A percentile compares a stretch with the other conserved stretches of the same genome.
phyloP scores from a whole-genome alignment of 2,113 vertebrate genomes.

The Chaetops frenatus region DNA sequence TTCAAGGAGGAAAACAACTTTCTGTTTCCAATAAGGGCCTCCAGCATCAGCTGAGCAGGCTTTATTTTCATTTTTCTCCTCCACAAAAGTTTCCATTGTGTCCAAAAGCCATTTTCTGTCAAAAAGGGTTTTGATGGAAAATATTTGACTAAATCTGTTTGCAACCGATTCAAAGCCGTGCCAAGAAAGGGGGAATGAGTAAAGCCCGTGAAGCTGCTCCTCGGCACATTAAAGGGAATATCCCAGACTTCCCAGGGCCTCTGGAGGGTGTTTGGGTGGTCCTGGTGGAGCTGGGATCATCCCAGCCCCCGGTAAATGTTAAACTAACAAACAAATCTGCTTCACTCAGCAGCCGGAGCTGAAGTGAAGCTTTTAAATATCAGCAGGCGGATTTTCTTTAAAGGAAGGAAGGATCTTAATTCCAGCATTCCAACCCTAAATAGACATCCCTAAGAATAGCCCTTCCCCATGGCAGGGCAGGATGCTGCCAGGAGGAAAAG shows the following conservation, averaged over 20 bases:
- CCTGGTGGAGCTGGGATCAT: background rate
- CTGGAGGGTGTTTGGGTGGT: background rate
- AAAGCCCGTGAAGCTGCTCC: background rate
- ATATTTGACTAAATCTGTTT: background rate
- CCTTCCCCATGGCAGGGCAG: background rate
- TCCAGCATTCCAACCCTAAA: conserved; percentile 52
- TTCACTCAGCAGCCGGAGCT: background rate
- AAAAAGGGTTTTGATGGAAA: background rate
- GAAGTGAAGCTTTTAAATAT: background rate
- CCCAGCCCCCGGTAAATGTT: background rate
- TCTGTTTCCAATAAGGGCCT: background rate
- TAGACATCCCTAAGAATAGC: conserved; percentile 23
- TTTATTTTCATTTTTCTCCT: background rate
- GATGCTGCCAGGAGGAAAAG: background rate
- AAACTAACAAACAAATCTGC: background rate
- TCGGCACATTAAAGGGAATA: background rate
- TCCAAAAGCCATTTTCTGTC: background rate
- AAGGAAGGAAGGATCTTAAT: conserved; percentile 58
- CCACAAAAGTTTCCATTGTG: background rate
- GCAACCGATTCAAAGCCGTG: background rate
- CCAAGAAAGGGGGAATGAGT: background rate
- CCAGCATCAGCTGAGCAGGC: background rate
- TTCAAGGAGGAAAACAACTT: background rate
- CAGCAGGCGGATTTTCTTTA: background rate
- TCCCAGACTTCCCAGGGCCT: background rate